Conservation (phyloP, 35 echinoderm and acorn worm species). For the Chiridota heheva region DNA sequence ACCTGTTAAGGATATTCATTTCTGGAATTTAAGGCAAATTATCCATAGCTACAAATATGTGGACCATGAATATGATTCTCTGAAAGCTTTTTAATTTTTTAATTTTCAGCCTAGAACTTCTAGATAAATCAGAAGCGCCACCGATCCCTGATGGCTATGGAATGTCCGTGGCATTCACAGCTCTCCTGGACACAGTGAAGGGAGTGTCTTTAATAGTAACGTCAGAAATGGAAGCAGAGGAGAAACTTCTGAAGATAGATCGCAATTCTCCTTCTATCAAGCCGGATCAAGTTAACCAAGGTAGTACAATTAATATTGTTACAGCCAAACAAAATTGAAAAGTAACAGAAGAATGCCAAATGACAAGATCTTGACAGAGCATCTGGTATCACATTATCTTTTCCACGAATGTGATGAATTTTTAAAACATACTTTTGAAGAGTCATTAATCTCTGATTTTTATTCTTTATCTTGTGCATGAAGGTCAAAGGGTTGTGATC, state of each 20-base stretch:
- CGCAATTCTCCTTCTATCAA: slow-evolving; percentile 10
- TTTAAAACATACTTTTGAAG: slow-evolving; percentile 12
- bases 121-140: slow-evolving; percentile 89
- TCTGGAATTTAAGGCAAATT: too few relatives aligned
- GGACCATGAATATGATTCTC: too few relatives aligned
- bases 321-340: too few relatives aligned
- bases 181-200: slow-evolving; percentile 81
- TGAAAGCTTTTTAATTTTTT: too few relatives aligned
- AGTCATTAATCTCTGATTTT: too few relatives aligned
- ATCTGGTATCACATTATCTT: too few relatives aligned
- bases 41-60: too few relatives aligned
- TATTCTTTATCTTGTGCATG: too few relatives aligned
- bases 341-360: slow-evolving; percentile 1
- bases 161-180: slow-evolving; percentile 77
- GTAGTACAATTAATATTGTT: too few relatives aligned
- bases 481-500: too few relatives aligned
- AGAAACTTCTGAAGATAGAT: slow-evolving; percentile 37
- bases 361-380: slow-evolving; percentile 27
- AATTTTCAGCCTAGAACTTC: slow-evolving; percentile 73
- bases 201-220: slow-evolving; percentile 82
- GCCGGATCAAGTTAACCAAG: slow-evolving; percentile 29
- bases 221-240: slow-evolving; percentile 82
- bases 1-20: too few relatives aligned
- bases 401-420: not conserved
- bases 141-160: slow-evolving; percentile 88